phyloP scores from a whole-genome alignment of 2,888 invertebrate genomes.

The Agrotis segetum region DNA sequence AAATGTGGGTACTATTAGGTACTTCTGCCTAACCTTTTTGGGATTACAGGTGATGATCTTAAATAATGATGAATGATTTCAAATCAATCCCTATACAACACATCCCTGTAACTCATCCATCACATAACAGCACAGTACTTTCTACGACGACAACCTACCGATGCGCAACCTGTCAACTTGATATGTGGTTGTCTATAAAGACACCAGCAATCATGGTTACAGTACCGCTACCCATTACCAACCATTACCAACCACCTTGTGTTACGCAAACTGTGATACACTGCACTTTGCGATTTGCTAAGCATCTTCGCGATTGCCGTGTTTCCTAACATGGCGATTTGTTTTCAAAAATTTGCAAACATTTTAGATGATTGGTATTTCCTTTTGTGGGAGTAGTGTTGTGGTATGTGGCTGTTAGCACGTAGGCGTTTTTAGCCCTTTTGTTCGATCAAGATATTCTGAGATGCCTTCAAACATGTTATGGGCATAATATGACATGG shows the following conservation, averaged over 20 bases:
- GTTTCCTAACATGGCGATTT: slow-evolving; percentile 54
- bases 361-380: slow-evolving; percentile 46
- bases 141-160: slow-evolving; percentile 11
- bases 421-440: slow-evolving; percentile 26
- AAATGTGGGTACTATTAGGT: too few relatives aligned
- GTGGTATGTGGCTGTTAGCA: slow-evolving; percentile 31
- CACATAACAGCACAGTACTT: slow-evolving; percentile 24
- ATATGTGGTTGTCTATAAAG: slow-evolving; percentile 39
- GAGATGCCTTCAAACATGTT: not conserved
- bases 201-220: slow-evolving; percentile 54
- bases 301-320: slow-evolving; percentile 59
- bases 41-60: too few relatives aligned
- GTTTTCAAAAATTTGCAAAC: slow-evolving; percentile 58
- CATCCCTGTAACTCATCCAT: slow-evolving; percentile 13
- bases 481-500: not conserved
- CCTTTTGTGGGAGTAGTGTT: slow-evolving; percentile 49
- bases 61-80: too few relatives aligned
- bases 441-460: not conserved
- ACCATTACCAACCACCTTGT: slow-evolving; percentile 60
- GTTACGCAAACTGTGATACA: slow-evolving; percentile 66
- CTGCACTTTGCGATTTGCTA: slow-evolving; percentile 67
- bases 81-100: not conserved
- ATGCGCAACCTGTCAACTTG: slow-evolving; percentile 35
- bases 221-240: slow-evolving; percentile 62
- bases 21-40: too few relatives aligned